A percentile compares a stretch with the other conserved stretches of the same genome.
These are phyloP conservation scores for Rapana venosa DNA, from an alignment of 2,888 invertebrate genomes.

Conservation along the genomic window DNA sequence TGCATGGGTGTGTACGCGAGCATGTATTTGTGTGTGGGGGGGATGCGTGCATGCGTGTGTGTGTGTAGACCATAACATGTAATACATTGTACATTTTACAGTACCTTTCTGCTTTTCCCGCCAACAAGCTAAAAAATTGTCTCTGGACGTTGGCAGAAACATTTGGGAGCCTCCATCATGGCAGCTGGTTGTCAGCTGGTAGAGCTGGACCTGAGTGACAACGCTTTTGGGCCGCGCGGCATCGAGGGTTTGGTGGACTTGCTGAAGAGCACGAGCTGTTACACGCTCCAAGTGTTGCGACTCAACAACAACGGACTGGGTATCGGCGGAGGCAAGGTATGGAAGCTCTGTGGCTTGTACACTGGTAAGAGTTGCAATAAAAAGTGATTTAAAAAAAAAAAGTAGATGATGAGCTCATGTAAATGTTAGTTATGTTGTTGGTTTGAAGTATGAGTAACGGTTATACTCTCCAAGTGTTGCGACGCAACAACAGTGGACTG, in stretches of 20 bases:
- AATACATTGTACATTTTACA: no score
- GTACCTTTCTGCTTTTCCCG: neutral
- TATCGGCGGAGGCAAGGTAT: slow-evolving; percentile 88
- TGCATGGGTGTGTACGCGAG: neutral
- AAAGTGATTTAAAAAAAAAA: no score
- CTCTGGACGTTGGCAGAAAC: slow-evolving; percentile 79
- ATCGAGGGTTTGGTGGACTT: slow-evolving; percentile 91
- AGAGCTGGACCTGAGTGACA: slow-evolving; percentile 95
- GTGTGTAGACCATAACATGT: neutral
- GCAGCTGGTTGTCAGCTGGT: slow-evolving; percentile 87
- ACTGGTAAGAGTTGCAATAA: no score
- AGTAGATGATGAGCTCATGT: no score
- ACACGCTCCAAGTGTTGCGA: slow-evolving; percentile 87
- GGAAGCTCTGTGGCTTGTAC: no score
- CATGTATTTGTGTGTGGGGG: no score
- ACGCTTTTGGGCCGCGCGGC: slow-evolving; percentile 97
- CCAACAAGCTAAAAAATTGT: neutral
- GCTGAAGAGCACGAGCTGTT: slow-evolving; percentile 90
- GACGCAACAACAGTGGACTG: slow-evolving; percentile 95
- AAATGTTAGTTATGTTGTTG: no score
- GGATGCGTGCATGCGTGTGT: no score
- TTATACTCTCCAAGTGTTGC: slow-evolving; percentile 88
- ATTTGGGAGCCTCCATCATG: slow-evolving; percentile 89
- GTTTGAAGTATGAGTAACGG: no score
- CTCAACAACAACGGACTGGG: slow-evolving; percentile 98